Base-by-base conservation (phyloP, 2,797 vertebrate species). In the Phalloptychus januarius region DNA sequence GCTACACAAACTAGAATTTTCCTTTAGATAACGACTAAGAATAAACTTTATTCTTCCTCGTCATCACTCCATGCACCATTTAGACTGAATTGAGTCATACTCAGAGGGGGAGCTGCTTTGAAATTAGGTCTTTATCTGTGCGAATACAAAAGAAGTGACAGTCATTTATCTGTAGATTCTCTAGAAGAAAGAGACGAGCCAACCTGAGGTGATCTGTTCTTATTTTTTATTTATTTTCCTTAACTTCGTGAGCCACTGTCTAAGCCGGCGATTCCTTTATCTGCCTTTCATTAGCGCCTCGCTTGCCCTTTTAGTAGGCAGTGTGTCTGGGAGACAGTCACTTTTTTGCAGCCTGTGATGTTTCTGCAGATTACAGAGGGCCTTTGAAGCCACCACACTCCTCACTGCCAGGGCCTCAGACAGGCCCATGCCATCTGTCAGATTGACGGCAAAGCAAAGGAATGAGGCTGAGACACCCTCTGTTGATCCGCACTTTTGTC, bases 281-380 rank as follows among this genome's bases (percentile, higher is more conserved):
- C 97, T 98, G 96, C 95, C 96, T 98, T 99, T 98, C 97, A 99
- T 99, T 98, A 98, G 96, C 93, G 95, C 96, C 94, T 94, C 94
- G 95, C 95, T 96, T 95, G 93, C 94, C 96, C 97, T 97, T 96
- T 98, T 98, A 97, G 96, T 94, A 94, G 95, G 96, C 96, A 94
- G 95, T 96, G 96, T 95, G 95, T 96, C 96, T 96, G 96, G 96
- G 96, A 97, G 96, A 96, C 94, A 97, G 97, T 97, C 97, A 97
- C 97, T 98, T 97, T 98, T 96, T 96, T 96, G 95, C 96, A 95
- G 96, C 93, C 96, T 99, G 96, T 98, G 97, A 99, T 98, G 97
- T 98, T 97, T 96, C 95, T 96, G 94, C 96, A 97, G 97, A 99
- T 99, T 99, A 99, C 97, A 97, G 97, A 96, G 95, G 94, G 91